phyloP scores from a whole-genome alignment of 2,888 invertebrate species.

The Cyrtodaria siliqua region DNA sequence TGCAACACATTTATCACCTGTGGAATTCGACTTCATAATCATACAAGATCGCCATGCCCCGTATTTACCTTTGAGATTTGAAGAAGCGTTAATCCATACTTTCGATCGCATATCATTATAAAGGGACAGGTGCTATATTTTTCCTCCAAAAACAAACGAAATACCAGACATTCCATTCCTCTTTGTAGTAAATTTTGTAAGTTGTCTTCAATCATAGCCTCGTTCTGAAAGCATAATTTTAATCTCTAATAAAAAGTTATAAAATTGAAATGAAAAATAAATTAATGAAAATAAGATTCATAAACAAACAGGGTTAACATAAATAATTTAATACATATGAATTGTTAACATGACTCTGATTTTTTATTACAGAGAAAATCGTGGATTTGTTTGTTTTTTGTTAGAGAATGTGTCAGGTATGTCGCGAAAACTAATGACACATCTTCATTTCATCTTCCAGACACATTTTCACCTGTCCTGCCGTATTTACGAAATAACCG shows the following conservation, averaged over 20 bases:
- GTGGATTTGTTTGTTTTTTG: no score
- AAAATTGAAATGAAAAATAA: slow-evolving; percentile 1
- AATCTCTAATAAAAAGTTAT: slow-evolving; percentile 30
- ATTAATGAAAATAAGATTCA: no score
- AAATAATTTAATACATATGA: no score
- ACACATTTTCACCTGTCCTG: no score
- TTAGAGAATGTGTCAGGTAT: no score
- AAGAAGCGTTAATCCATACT: neutral
- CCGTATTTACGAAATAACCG: no score
- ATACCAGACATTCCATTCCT: slow-evolving; percentile 81
- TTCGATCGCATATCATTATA: neutral
- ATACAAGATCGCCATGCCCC: neutral
- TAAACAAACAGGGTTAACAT: no score
- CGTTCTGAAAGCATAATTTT: slow-evolving; percentile 38
- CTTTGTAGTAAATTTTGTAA: slow-evolving; percentile 68
- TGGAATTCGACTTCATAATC: slow-evolving; percentile 32
- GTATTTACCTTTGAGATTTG: neutral
- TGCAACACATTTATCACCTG: slow-evolving; percentile 43
- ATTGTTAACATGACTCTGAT: no score
- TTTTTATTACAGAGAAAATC: no score
- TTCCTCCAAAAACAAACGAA: slow-evolving; percentile 53
- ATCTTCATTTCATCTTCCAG: neutral
- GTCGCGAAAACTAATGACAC: slow-evolving; percentile 39
- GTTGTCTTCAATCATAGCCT: slow-evolving; percentile 54
- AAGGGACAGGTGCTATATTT: neutral